Evolutionary conservation across 1,140 invertebrate genomes (phyloP), one percentile per base, ranked within the genome.

Genomic region (Aphelinus atriplicis): DNA sequence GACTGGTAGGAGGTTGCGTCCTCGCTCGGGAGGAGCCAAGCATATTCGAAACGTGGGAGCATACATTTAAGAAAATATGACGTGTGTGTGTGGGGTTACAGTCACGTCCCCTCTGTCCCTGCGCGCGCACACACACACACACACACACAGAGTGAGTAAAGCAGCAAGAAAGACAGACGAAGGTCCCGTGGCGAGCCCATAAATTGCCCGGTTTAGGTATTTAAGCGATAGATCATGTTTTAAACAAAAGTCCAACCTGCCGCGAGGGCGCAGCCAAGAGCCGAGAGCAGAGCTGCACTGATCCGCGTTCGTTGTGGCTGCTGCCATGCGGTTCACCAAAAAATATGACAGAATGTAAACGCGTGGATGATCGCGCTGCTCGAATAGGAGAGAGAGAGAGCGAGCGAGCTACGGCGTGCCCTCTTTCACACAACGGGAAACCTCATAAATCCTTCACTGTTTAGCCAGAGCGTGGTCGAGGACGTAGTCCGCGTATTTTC

Each of bases 171-270:
- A 79, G 58, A 48, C 62, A 75, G 65, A 26, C 61, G 72, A 78
- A 68, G 85, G 47, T 72, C 64, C 67, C 72, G 63, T 60, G 56
- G 43, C 66, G 76, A 76, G 68, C 68, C 79, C 84, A 85, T 86
- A 87, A 87, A 87, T 87, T 82, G 79, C 84, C 79, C 78, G 81
- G 75, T 84, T 81, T 78, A 78, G 80, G 77, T 85, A 84, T 85
- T 86, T 84, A 84, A 85, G 81, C 84, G 78, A 85, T 87, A 86
- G 83, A 86, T 87, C 85, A 86, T 84, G 80, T 85, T 85, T 85
- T 86, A 87, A 87, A 87, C 84, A 85, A 86, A 85, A 85, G 83
- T 85, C 70, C 75, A 62, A 61, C 63, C 58, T 61, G 51, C 46
- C 26, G 9, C 77, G 53, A 2, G 9, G 47, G 6, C 26, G 26